Percentiles rank a stretch among this genome's conserved stretches.
phyloP scores from a whole-genome alignment of 2,113 vertebrate genomes.

The Axis porcinus region DNA sequence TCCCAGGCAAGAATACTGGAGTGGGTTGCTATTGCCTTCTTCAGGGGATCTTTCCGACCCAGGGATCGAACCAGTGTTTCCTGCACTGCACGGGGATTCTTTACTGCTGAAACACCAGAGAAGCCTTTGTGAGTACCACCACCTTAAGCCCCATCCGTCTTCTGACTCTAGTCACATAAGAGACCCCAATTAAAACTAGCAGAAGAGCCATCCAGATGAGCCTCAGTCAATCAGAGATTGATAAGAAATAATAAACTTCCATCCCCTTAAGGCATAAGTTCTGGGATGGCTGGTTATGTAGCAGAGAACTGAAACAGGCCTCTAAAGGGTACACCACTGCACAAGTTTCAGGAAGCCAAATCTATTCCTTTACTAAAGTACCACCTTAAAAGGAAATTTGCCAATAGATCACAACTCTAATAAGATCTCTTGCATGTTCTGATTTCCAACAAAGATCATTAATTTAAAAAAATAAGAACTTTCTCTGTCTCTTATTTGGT shows the following conservation, averaged over 20 bases:
- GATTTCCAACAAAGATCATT: background rate
- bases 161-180: background rate
- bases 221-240: background rate
- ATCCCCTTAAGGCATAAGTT: background rate
- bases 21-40: background rate
- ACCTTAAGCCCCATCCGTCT: background rate
- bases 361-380: background rate
- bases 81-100: background rate
- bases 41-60: background rate
- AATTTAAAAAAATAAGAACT: background rate
- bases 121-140: background rate
- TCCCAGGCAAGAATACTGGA: background rate
- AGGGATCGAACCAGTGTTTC: background rate
- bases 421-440: background rate
- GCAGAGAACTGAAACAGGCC: background rate
- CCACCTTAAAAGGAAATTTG: background rate
- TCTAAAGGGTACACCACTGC: background rate
- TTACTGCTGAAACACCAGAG: background rate
- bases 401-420: background rate
- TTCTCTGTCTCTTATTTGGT: background rate
- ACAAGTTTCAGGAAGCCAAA: background rate
- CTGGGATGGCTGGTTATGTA: background rate
- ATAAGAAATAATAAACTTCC: background rate
- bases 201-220: background rate
- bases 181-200: background rate